Percentiles rank a stretch among this genome's conserved stretches.
phyloP scores from a whole-genome alignment of 2,113 vertebrate genomes.

The Haplochromis vanheusdeni region DNA sequence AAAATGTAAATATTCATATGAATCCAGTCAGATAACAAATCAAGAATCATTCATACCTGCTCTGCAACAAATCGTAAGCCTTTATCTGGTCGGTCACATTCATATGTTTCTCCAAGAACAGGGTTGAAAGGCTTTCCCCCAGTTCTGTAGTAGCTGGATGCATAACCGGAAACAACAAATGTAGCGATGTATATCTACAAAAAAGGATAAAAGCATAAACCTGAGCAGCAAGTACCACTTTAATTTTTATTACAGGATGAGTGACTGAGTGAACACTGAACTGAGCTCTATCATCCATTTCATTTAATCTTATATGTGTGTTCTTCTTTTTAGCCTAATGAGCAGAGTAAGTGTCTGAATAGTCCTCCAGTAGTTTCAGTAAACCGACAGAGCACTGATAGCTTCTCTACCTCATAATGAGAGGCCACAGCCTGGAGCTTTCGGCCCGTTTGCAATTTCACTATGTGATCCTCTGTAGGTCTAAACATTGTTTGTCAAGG shows the following conservation, averaged over 20 bases:
- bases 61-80: slow-evolving; percentile 90
- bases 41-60: slow-evolving; percentile 74
- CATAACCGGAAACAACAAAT: slow-evolving; percentile 89
- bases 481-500: neutral
- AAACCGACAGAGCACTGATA: neutral
- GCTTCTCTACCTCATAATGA: neutral
- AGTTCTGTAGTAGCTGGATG: slow-evolving; percentile 90
- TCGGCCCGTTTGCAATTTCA: neutral
- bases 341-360: neutral
- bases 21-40: neutral
- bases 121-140: slow-evolving; percentile 98
- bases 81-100: slow-evolving; percentile 87
- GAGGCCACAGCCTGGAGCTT: neutral
- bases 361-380: neutral
- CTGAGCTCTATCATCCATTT: neutral
- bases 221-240: neutral
- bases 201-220: neutral
- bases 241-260: neutral
- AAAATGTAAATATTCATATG: neutral
- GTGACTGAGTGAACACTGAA: neutral
- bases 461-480: neutral
- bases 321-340: neutral
- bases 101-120: slow-evolving; percentile 91
- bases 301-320: neutral
- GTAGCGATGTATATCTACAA: slow-evolving; percentile 88